A percentile compares a stretch with the other conserved stretches of the same genome.
phyloP scores from a whole-genome alignment of 2,888 invertebrate species.

The Pasiphila rectangulata region DNA sequence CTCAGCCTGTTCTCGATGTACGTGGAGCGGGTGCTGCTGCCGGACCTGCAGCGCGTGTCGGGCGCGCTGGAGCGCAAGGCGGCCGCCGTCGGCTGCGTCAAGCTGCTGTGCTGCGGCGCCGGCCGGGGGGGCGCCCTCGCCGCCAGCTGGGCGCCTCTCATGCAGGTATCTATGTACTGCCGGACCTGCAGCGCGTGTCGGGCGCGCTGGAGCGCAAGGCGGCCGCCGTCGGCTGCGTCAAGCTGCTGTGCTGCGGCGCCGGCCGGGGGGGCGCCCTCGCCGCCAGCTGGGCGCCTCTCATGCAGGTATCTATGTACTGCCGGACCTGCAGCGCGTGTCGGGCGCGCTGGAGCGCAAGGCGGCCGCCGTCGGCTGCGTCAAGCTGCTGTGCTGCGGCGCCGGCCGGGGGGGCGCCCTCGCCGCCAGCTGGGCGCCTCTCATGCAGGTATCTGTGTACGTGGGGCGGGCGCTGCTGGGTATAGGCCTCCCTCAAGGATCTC shows the following conservation, averaged over 20 bases:
- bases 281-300: too few relatives aligned
- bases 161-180: constrained; percentile 75
- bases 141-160: too few relatives aligned
- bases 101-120: constrained; percentile 86
- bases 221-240: constrained; percentile 90
- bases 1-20: constrained; percentile 98
- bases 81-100: constrained; percentile 93
- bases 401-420: too few relatives aligned
- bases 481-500: too few relatives aligned
- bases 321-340: constrained; percentile 91
- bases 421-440: too few relatives aligned
- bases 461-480: too few relatives aligned
- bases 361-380: constrained; percentile 90
- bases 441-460: constrained; percentile 68
- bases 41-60: constrained; percentile 92
- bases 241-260: constrained; percentile 80
- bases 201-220: constrained; percentile 93
- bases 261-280: too few relatives aligned
- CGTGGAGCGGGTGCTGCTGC: constrained; percentile 91
- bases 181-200: constrained; percentile 91
- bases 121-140: too few relatives aligned
- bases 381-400: constrained; percentile 80
- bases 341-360: constrained; percentile 93
- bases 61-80: constrained; percentile 93
- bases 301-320: constrained; percentile 67